Base-by-base conservation (phyloP, 64 coral and sea anemone species). In the Hydrozoanthus tunicans region DNA sequence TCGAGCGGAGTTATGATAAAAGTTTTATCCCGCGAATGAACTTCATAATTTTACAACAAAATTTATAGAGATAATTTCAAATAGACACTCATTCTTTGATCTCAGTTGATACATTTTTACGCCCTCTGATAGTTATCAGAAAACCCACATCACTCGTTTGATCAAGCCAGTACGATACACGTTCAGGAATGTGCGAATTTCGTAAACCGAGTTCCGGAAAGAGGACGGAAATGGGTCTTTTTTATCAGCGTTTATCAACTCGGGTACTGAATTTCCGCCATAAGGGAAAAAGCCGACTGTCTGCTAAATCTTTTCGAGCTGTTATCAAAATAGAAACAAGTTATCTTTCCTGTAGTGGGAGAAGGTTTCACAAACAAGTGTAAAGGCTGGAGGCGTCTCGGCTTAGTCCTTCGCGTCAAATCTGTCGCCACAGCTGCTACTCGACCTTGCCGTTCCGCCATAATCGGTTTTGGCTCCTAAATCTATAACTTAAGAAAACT, bases 171-270 rank as follows among this genome's bases (percentile, higher is more conserved):
- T 43, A 43, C 32, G 32, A 43, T 43, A 43, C 32, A 43, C 32
- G 32, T 43, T 43, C 32, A 43, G 32, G 32, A 43, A 43, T 43
- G 32, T 43, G 32, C 32, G 32, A 43, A 43, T 43, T 43, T 43
- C 32, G 84, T 4, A 88, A 62, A 88, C 55, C 61, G 9, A 24
- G 59, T 23, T 26, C 56, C 84, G 84, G 84, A 88, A 27, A 58
- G 54, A 58, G 11, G 13, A 25, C 43, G 84, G 84, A 88, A 88
- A 75, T 88, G 10, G 68, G 70, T 74, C 68, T 59, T 88, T 43
- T 73, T 86, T 72, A 88, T 88, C 84, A 88, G 58, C 70, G 32
- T 59, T 88, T 74, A 74, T 88, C 84, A 88, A 74, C 53, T 20
- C 57, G 56, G 25, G 68, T 32, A 15, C 70, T 73, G 10, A 56